These are phyloP conservation scores for Gibbula magus DNA, from an alignment of 2,888 invertebrate genomes.

Conservation along the genomic window DNA sequence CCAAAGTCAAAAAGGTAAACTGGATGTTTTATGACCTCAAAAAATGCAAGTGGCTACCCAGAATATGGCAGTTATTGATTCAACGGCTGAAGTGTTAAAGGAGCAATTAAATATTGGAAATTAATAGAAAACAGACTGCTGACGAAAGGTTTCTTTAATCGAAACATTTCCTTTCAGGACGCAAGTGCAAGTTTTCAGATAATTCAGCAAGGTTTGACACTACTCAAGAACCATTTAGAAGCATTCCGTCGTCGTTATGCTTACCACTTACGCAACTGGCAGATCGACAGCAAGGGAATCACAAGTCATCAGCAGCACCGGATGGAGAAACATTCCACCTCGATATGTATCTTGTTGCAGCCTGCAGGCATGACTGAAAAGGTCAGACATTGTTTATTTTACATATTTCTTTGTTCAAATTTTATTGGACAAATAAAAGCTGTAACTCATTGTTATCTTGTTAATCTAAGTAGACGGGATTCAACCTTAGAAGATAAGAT, in stretches of 20 bases:
- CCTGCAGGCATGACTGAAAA: slow-evolving; percentile 92
- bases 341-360: slow-evolving; percentile 87
- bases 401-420: neutral
- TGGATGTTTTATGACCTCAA: neutral
- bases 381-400: slow-evolving; percentile 53
- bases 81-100: neutral
- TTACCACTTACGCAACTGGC: slow-evolving; percentile 84
- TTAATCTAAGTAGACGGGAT: too few species aligned
- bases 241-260: slow-evolving; percentile 82
- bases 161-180: slow-evolving; percentile 66
- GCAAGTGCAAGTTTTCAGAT: slow-evolving; percentile 90
- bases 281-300: slow-evolving; percentile 86
- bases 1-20: neutral
- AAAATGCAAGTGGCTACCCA: neutral
- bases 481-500: too few species aligned
- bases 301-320: slow-evolving; percentile 85
- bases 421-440: neutral
- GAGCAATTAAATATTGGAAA: too few species aligned
- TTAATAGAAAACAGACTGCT: too few species aligned
- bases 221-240: slow-evolving; percentile 94
- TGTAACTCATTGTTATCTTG: neutral
- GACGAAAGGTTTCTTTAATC: too few species aligned
- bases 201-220: slow-evolving; percentile 90
- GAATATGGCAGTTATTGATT: neutral
- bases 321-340: slow-evolving; percentile 77